Base-by-base conservation (phyloP, 2,888 invertebrate species). In the Coleophora deauratella region DNA sequence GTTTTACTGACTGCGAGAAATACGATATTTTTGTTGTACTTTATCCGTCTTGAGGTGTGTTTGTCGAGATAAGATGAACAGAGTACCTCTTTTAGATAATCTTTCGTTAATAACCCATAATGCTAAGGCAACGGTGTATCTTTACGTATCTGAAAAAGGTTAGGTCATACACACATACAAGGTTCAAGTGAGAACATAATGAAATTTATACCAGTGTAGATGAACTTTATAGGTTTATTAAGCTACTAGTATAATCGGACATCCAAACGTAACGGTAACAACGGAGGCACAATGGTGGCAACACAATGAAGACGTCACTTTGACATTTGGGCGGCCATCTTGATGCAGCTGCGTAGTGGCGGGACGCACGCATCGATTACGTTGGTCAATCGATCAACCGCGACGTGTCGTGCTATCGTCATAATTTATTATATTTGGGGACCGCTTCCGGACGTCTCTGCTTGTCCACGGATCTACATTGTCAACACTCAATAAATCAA, bases 401-500 rank as follows among this genome's bases (percentile, higher is more conserved):
- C 50, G 66, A 54, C 62, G 52, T 52, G 50, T 52, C 51, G 46
- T 64, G 59, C 72, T 75, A 74, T 72, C 69, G 55, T 69, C 61
- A 62, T 77, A 73, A 78, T 79, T 73, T 75, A 77, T 80, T 75
- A 78, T 73, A 73, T 75, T 73, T 72, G 67, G 64, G 66, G 64
- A 65, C 60, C 15, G 32, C 73, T 75, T 78, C 78, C 80, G 80
- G 78, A 72, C 61, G 62, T 55, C 47, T 31, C 31, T 31, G 41
- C 40, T 40, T 61, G 57, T 57, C 59, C 59, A 57, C 55, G 42
- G 36, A 48, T 53, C 51, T 69, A 70, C 69, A 61, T 50, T 66
- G 78, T 80, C 79, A 77, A 79, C 79, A 79, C 72, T 67, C 73
- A 72, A 79, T 81, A 80, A 79, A 81, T 80, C 81, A 78, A 80